Base-by-base conservation (phyloP, 2,888 invertebrate species). In the Apomyelois bistriatella region DNA sequence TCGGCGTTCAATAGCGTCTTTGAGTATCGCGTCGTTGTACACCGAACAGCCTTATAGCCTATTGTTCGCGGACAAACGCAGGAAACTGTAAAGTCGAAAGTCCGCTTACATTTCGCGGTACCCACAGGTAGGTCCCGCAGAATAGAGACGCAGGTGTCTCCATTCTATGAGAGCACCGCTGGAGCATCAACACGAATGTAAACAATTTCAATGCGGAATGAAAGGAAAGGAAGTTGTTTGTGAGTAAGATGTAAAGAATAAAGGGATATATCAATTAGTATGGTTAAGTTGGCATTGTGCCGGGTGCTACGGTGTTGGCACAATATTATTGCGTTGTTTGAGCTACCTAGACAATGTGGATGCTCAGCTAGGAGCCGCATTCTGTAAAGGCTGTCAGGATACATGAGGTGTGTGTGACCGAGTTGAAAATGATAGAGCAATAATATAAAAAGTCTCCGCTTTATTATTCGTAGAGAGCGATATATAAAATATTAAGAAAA, bases 31-130 rank as follows among this genome's bases (percentile, higher is more conserved):
- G 67, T 78, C 80, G 74, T 70, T 74, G 66, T 58, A 65, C 58
- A 65, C 69, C 61, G 69, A 73, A 72, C 74, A 69, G 72, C 73
- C 78, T 85, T 85, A 86, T 80, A 64, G 82, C 74, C 85, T 75
- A 88, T 90, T 89, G 88, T 90, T 85, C 69, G 71, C 62, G 73
- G 81, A 86, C 87, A 88, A 87, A 86, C 79, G 81, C 86, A 88
- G 90, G 90, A 90, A 89, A 89, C 86, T 81, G 83, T 83, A 81
- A 81, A 85, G 80, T 85, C 77, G 84, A 83, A 85, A 87, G 84
- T 82, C 79, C 76, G 79, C 79, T 72, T 74, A 75, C 77, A 81
- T 82, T 87, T 86, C 80, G 82, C 80, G 66, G 78, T 79, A 77
- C 70, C 58, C 68, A 76, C 87, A 88, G 89, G 88, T 87, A 87